These are phyloP conservation scores for Noturus placidus DNA, from an alignment of 2,113 vertebrate species.

Conservation along the genomic window DNA sequence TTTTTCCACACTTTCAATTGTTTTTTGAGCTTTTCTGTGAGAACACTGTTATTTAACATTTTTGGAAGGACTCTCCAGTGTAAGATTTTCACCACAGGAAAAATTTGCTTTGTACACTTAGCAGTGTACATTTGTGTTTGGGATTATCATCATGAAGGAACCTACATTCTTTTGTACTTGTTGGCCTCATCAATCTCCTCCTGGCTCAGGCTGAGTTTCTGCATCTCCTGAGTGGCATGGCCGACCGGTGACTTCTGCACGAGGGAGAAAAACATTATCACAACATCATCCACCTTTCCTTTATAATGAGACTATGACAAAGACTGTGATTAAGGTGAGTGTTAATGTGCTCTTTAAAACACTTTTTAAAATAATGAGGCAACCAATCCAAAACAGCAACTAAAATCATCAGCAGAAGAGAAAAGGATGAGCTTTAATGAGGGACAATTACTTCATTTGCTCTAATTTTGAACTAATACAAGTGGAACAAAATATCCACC, in stretches of 20 bases:
- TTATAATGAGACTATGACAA: not conserved
- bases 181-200: constrained; percentile 45
- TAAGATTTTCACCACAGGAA: not conserved
- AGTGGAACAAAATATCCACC: not conserved
- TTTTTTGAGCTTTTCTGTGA: not conserved
- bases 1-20: not conserved
- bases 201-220: constrained; percentile 58
- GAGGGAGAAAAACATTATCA: not conserved
- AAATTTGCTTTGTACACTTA: not conserved
- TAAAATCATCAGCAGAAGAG: not conserved
- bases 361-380: constrained; percentile 20
- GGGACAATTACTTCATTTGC: not conserved
- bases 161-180: constrained; percentile 73
- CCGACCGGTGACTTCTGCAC: constrained; percentile 60
- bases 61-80: not conserved
- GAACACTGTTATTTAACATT: not conserved
- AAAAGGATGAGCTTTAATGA: not conserved
- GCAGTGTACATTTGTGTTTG: not conserved
- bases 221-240: constrained; percentile 45
- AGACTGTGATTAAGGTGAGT: not conserved
- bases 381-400: not conserved
- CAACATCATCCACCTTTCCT: not conserved
- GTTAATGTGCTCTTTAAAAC: not conserved
- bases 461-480: not conserved
- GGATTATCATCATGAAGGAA: constrained; percentile 19